phyloP scores from a whole-genome alignment of 2,888 invertebrate species.

The Phyllotreta striolata region DNA sequence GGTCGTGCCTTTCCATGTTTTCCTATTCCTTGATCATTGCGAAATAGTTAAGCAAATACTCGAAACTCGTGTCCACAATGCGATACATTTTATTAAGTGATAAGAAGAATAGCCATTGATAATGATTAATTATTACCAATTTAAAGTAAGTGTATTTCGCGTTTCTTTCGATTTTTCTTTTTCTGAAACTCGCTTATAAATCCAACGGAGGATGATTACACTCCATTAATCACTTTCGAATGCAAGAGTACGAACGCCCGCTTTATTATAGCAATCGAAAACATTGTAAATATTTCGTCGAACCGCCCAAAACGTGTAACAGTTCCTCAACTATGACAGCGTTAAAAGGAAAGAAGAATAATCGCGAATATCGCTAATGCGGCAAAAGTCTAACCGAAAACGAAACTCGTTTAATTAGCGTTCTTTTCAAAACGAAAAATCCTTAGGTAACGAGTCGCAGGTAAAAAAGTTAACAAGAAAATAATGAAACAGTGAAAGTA shows the following conservation, averaged over 20 bases:
- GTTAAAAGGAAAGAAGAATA: neutral
- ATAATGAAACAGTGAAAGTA: no score
- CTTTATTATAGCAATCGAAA: constrained; percentile 17
- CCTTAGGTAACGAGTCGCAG: no score
- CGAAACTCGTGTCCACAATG: no score
- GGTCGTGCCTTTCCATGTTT: constrained; percentile 3
- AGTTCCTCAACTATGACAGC: constrained; percentile 12
- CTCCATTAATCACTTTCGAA: constrained; percentile 16
- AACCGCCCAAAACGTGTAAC: constrained; percentile 19
- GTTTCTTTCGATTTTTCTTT: no score
- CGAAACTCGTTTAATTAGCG: neutral
- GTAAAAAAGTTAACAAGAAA: no score
- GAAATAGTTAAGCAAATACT: no score
- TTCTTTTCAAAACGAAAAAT: no score
- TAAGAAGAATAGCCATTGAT: no score
- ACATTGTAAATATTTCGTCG: constrained; percentile 20
- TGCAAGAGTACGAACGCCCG: constrained; percentile 11
- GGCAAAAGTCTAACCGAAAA: neutral
- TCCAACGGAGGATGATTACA: constrained; percentile 14
- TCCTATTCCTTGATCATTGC: no score
- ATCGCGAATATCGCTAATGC: constrained; percentile 4
- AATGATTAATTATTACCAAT: no score
- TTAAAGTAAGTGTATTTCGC: no score
- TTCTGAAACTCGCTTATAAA: neutral
- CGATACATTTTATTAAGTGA: no score